A percentile compares a stretch with the other conserved stretches of the same genome.
phyloP scores from a whole-genome alignment of 2,113 vertebrate genomes.

The Dissostichus mawsoni region DNA sequence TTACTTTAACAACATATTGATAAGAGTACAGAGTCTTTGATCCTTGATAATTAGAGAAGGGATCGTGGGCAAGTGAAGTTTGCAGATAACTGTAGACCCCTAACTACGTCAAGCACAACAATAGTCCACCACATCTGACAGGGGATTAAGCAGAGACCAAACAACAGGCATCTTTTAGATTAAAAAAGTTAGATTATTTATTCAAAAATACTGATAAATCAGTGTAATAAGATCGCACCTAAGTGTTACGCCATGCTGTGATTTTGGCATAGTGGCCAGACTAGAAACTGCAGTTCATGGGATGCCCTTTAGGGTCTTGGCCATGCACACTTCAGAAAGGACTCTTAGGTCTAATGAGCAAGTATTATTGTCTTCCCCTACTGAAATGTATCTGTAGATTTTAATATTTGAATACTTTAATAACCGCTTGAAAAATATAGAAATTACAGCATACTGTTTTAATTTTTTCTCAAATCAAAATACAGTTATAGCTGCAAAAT shows the following conservation, averaged over 20 bases:
- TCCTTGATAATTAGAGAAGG: not conserved
- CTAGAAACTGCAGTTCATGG: slow-evolving; percentile 1
- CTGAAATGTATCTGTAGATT: not conserved
- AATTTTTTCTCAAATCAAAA: not conserved
- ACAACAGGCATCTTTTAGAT: not conserved
- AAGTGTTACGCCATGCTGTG: no score
- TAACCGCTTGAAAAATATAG: not conserved
- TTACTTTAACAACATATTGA: not conserved
- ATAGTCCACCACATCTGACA: not conserved
- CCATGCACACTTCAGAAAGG: not conserved
- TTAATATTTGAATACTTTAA: not conserved
- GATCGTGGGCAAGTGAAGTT: not conserved
- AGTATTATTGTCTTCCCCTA: not conserved
- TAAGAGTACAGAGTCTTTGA: not conserved
- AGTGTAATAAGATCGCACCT: not conserved
- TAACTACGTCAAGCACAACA: not conserved
- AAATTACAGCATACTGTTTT: not conserved
- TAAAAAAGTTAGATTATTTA: not conserved
- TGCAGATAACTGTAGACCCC: not conserved
- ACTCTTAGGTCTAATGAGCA: not conserved
- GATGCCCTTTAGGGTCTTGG: not conserved
- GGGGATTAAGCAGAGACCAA: not conserved
- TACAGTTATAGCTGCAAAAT: not conserved
- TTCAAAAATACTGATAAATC: not conserved
- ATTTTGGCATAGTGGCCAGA: slow-evolving; percentile 1